phyloP scores from a whole-genome alignment of 1,140 invertebrate genomes.

The Pseudomyrmex flavicornis region DNA sequence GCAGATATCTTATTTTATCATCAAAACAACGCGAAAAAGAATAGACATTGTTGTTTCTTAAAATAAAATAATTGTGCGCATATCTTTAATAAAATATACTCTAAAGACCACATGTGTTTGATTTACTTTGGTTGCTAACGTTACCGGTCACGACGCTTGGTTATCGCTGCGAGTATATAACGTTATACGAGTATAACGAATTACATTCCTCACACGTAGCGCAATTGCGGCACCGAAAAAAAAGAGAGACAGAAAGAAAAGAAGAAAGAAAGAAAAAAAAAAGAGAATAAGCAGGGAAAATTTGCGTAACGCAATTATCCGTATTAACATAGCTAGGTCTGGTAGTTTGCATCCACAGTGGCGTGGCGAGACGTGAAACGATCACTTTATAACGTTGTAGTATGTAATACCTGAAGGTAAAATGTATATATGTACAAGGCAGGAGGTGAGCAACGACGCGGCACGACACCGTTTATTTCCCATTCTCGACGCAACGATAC shows the following conservation, averaged over 20 bases:
- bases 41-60: too few species aligned
- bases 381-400: conserved; percentile 13
- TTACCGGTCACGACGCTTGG: not conserved
- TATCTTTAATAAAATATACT: too few species aligned
- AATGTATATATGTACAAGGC: too few species aligned
- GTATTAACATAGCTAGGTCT: conserved; percentile 74
- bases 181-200: not conserved
- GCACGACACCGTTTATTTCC: conserved; percentile 5
- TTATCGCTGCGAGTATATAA: conserved; percentile 4
- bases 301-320: conserved; percentile 74
- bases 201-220: conserved; percentile 48
- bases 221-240: conserved; percentile 2
- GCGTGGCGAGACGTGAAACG: conserved; percentile 23
- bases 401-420: conserved; percentile 3
- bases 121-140: not conserved
- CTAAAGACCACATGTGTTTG: not conserved
- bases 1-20: not conserved
- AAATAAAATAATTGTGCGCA: too few species aligned
- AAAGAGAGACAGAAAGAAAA: too few species aligned
- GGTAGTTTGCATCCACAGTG: conserved; percentile 65
- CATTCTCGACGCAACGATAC: conserved; percentile 33
- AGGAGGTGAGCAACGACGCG: conserved; percentile 27
- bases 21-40: too few species aligned
- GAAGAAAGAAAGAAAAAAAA: not conserved
- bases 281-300: conserved; percentile 5